phyloP scores from a whole-genome alignment of 1,140 invertebrate species.

The Papilio dardanus region DNA sequence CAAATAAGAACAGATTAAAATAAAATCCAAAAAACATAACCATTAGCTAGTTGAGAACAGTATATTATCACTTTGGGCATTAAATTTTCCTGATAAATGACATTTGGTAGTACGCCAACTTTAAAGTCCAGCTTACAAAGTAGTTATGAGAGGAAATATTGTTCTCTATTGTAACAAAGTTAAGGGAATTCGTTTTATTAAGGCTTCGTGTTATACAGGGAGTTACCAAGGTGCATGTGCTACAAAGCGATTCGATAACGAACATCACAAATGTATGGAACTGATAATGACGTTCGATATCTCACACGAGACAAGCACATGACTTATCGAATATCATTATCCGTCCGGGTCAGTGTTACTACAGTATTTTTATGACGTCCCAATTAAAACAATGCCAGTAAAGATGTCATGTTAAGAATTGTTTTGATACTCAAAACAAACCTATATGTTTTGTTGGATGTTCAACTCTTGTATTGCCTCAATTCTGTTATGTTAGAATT shows the following conservation, averaged over 20 bases:
- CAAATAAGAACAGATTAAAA: background rate
- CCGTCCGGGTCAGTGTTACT: background rate
- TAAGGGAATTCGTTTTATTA: constrained; percentile 7
- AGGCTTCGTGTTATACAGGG: background rate
- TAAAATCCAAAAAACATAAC: background rate
- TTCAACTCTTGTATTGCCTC: background rate
- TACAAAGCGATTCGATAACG: no score
- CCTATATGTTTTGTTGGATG: background rate
- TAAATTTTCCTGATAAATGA: constrained; percentile 12
- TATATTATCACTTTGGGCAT: constrained; percentile 5
- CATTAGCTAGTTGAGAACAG: background rate
- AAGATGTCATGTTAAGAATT: no score
- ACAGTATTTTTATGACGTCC: background rate
- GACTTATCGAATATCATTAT: no score
- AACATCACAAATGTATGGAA: no score
- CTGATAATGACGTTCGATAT: no score
- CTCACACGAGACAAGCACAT: no score
- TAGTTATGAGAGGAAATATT: constrained; percentile 23
- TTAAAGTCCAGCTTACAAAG: constrained; percentile 7
- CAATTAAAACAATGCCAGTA: background rate
- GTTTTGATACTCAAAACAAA: background rate
- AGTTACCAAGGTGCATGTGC: no score
- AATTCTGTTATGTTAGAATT: no score
- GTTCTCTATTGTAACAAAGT: background rate
- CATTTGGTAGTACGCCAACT: constrained; percentile 9